A percentile compares a stretch with the other conserved stretches of the same genome.
Evolutionary conservation across 2,113 vertebrate genomes (phyloP).

Genomic region (Diadophis punctatus): DNA sequence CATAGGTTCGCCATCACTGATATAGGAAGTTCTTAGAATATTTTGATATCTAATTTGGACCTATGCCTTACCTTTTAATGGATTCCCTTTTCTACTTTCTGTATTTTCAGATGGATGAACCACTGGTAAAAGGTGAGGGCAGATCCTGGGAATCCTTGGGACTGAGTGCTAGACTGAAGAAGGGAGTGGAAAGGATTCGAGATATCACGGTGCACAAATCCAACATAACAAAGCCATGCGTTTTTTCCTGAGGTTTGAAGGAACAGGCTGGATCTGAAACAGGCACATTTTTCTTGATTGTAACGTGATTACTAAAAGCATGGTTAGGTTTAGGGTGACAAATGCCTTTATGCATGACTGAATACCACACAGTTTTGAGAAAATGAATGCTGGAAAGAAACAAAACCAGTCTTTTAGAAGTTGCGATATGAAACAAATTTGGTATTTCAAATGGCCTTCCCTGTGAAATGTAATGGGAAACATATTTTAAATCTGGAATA

Average conservation of each 20-base stretch:
- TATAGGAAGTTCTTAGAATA: neutral
- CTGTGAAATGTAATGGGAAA: neutral
- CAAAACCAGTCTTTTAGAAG: neutral
- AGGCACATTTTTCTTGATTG: neutral
- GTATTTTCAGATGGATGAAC: neutral
- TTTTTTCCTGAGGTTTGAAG: neutral
- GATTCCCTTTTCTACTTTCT: neutral
- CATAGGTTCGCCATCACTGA: too few species aligned
- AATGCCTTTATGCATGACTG: neutral
- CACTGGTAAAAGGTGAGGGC: neutral
- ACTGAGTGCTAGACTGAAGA: neutral
- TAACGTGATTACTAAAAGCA: neutral
- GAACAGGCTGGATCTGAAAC: neutral
- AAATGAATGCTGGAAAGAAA: neutral
- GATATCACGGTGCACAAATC: neutral
- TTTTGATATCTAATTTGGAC: neutral
- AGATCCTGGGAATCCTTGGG: neutral
- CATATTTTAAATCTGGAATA: neutral
- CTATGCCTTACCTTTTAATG: neutral
- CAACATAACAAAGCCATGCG: neutral
- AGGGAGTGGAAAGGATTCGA: neutral
- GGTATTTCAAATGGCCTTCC: neutral
- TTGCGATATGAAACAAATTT: neutral
- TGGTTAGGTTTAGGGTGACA: neutral
- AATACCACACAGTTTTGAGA: neutral